Evolutionary conservation across 2,888 invertebrate genomes (phyloP).

Genomic region (Sericinus montela): DNA sequence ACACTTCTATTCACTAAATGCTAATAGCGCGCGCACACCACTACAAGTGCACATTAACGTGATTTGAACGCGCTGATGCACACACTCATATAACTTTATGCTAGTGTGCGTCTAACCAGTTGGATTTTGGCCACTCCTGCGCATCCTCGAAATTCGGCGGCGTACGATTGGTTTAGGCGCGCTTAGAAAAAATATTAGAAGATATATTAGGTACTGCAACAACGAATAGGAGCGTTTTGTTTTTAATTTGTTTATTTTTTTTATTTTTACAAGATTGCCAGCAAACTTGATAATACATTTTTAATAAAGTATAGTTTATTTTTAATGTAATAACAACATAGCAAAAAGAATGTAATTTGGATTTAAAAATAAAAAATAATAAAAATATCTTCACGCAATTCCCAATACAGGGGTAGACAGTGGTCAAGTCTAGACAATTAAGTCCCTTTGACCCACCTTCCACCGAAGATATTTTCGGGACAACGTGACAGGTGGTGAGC

Average conservation of each 20-base stretch:
- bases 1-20: conserved; percentile 65
- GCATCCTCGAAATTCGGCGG: conserved; percentile 27
- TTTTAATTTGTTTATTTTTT: background rate
- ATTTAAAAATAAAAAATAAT: too few species aligned
- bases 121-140: conserved; percentile 60
- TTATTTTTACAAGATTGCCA: too few species aligned
- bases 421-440: too few species aligned
- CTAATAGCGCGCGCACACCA: conserved; percentile 46
- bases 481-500: too few species aligned
- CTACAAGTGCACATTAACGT: conserved; percentile 3
- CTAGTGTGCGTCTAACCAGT: conserved; percentile 59
- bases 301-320: too few species aligned
- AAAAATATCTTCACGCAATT: too few species aligned
- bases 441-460: too few species aligned
- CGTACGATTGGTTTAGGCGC: conserved; percentile 41
- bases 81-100: background rate
- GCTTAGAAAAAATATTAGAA: conserved; percentile 61
- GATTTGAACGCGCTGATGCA: conserved; percentile 3
- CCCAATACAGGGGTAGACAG: too few species aligned
- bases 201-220: conserved; percentile 20
- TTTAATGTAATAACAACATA: too few species aligned
- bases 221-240: conserved; percentile 4
- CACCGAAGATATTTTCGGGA: too few species aligned
- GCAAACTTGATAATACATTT: too few species aligned
- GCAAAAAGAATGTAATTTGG: too few species aligned